Conservation (phyloP, 2,797 vertebrate species). For the Apogon talboti region DNA sequence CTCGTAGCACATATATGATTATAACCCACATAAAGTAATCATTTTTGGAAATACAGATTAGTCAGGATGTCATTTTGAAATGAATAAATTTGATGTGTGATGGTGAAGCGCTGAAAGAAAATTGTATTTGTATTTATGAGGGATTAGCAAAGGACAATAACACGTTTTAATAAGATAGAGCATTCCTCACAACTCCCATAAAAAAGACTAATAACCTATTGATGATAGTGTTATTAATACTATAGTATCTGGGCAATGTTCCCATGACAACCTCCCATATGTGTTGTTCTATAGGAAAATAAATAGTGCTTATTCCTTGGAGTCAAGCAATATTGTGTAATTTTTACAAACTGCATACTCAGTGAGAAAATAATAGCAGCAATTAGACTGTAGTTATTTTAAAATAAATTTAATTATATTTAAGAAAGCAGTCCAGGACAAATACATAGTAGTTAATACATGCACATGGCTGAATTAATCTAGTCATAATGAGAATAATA, state of each 20-base stretch:
- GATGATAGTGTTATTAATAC: slow-evolving; percentile 17
- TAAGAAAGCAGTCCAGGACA: slow-evolving; percentile 6
- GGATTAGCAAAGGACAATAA: slow-evolving; percentile 2
- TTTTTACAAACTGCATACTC: slow-evolving; percentile 11
- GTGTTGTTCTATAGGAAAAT: slow-evolving; percentile 23
- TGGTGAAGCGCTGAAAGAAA: slow-evolving; percentile 1
- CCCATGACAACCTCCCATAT: slow-evolving; percentile 24
- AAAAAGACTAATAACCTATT: slow-evolving; percentile 13
- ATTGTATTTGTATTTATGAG: not conserved
- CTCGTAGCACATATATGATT: slow-evolving; percentile 6
- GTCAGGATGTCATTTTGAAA: slow-evolving; percentile 6
- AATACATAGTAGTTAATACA: slow-evolving; percentile 13
- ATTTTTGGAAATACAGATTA: slow-evolving; percentile 3
- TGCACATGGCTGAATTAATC: not conserved
- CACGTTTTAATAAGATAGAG: slow-evolving; percentile 9
- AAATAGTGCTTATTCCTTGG: slow-evolving; percentile 1
- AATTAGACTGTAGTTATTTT: slow-evolving; percentile 8
- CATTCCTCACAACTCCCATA: slow-evolving; percentile 1
- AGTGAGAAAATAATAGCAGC: not conserved
- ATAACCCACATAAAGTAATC: slow-evolving; percentile 14
- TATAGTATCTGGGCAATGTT: slow-evolving; percentile 13
- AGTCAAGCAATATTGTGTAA: not conserved
- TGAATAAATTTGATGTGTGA: not conserved
- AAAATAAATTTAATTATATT: slow-evolving; percentile 9
- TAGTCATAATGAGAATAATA: not conserved